Percentiles rank a stretch among this genome's conserved stretches.
Conservation (phyloP, 2,888 invertebrate genomes). For the Caenorhabditis wallacei region DNA sequence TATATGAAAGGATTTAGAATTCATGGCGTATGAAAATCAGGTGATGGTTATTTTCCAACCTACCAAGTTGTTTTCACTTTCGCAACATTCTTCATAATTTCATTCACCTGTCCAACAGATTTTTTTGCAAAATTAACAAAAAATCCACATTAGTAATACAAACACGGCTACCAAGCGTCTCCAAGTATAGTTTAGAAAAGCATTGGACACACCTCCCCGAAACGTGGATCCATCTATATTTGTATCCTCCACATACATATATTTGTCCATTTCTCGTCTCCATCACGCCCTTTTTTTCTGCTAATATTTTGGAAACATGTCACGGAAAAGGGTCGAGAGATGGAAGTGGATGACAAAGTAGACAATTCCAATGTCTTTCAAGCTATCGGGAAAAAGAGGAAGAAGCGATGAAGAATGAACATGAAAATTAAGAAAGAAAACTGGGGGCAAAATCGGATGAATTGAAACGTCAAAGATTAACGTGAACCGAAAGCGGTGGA, state of each 20-base stretch:
- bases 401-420: constrained; percentile 24
- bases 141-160: neutral
- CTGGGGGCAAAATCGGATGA: constrained; percentile 44
- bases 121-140: no score
- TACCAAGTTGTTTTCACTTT: no score
- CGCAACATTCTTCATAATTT: no score
- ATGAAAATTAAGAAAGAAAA: constrained; percentile 51
- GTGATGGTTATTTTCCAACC: no score
- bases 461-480: constrained; percentile 66
- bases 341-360: constrained; percentile 15
- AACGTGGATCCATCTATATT: constrained; percentile 4
- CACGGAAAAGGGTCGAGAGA: constrained; percentile 5
- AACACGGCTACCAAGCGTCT: no score
- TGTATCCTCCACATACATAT: neutral
- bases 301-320: constrained; percentile 45
- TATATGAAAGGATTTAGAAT: no score
- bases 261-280: neutral
- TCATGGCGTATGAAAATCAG: no score
- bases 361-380: constrained; percentile 15
- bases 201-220: neutral
- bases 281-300: constrained; percentile 9
- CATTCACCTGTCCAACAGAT: no score
- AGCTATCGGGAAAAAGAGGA: neutral
- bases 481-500: constrained; percentile 33
- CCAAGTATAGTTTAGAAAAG: neutral